Base-by-base conservation (phyloP, 37 sponge, comb jelly and placozoan species). In the Beroe forskalii region DNA sequence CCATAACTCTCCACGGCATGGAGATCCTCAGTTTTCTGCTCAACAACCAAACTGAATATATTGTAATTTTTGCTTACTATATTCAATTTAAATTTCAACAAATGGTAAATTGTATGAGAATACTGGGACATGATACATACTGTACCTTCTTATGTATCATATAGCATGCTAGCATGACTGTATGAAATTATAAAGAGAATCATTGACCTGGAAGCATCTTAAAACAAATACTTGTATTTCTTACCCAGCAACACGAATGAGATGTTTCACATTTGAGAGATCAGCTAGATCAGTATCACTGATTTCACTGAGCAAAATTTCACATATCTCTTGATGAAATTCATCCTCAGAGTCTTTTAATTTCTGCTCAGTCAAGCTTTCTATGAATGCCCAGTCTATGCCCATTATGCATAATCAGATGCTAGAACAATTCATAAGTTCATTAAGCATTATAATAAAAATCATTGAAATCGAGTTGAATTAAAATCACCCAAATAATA, bases 301-400 rank as follows among this genome's bases (percentile, higher is more conserved):
- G 30, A 80, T 38, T n/a, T 80, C 86, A 24, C 55, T 25, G 25
- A 80, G 48, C 1, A 80, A 27, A 43, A 80, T 80, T 19, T 80
- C 55, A 22, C 55, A 44, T 23, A 80, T 80, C 17, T 80, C 86
- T 9, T 44, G 25, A 25, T 41, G 86, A 44, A 80, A 44, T 23
- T 80, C 40, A 43, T 80, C 86, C 22, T 80, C 86, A 42, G 86
- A 17, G 19, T 20, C 86, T 25, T 80, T 20, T 1, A 80, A 38
- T 43, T 80, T 32, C 14, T 32, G 6, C 8, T 80, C 55, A 12
- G 43, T 80, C 14, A 80, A 23, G 35, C 86, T 80, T 8, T 27
- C 40, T 0, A 80, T 28, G 42, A 80, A 80, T 37, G 39, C 55
- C 86, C 86, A 80, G 20, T 80, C 86, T 44, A 80, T 80, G 9